Percentiles rank a stretch among this genome's conserved stretches.
phyloP scores from a whole-genome alignment of 2,113 vertebrate species.

The Paedocypris sp. region DNA sequence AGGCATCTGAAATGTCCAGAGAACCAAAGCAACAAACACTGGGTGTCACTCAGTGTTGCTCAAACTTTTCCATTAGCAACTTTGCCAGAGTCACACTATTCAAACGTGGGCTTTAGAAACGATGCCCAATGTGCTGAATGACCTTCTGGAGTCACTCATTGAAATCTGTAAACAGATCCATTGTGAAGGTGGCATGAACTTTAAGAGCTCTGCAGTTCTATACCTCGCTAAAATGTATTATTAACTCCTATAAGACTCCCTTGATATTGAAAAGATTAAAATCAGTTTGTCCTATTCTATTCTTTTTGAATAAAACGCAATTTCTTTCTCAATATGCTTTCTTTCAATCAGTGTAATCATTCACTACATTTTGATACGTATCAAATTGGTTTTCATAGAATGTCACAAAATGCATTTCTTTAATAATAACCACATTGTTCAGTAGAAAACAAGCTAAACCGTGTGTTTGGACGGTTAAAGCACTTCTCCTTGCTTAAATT shows the following conservation, averaged over 20 bases:
- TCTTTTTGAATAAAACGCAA: background rate
- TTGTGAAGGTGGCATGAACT: background rate
- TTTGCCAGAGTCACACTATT: constrained; percentile 16
- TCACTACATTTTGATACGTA: background rate
- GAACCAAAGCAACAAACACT: constrained; percentile 6
- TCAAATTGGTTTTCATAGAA: background rate
- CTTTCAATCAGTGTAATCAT: background rate
- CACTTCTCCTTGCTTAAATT: constrained; percentile 3
- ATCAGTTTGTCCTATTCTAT: background rate
- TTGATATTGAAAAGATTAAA: constrained; percentile 15
- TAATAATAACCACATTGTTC: background rate
- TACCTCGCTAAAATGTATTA: constrained; percentile 15
- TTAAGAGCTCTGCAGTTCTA: constrained; percentile 7
- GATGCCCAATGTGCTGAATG: constrained; percentile 12
- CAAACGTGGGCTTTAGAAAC: background rate
- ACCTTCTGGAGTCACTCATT: background rate
- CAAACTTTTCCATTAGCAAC: constrained; percentile 36
- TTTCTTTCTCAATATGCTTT: background rate
- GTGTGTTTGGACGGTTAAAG: background rate
- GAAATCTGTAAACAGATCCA: background rate
- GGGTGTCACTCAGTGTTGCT: constrained; percentile 18
- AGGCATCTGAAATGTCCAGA: constrained; percentile 2
- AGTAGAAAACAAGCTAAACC: background rate
- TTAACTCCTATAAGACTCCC: constrained; percentile 2
- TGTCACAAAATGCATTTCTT: background rate